Percentiles rank a stretch among this genome's conserved stretches.
Conservation (phyloP, 2,113 vertebrate species). For the Empidonax alnorum region DNA sequence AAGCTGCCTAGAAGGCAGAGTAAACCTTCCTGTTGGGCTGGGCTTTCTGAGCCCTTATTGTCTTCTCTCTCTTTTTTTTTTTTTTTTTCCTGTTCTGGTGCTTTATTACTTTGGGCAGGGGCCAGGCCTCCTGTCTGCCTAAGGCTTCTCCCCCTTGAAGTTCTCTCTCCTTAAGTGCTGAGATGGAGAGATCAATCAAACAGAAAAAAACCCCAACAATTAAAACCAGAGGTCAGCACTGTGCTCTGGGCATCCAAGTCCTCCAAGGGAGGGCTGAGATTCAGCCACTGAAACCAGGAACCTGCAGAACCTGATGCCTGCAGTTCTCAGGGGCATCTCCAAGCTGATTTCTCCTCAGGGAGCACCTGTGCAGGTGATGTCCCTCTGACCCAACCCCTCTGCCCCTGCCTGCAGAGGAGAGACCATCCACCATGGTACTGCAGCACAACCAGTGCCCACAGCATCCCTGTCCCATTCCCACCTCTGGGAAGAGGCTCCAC, state of each 20-base stretch:
- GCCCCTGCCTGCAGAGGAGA: background rate
- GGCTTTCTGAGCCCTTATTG: background rate
- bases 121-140: background rate
- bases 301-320: background rate
- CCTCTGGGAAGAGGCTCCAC: background rate
- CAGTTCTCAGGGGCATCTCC: background rate
- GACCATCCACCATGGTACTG: fast-evolving
- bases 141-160: background rate
- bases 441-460: background rate
- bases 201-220: background rate
- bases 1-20: background rate
- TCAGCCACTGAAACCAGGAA: background rate
- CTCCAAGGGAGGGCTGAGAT: background rate
- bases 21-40: background rate
- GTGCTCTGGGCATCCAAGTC: background rate
- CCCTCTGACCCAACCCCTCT: background rate
- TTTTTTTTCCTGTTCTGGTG: background rate
- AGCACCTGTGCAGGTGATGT: fast-evolving
- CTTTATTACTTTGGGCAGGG: background rate
- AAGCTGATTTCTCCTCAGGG: background rate
- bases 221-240: background rate
- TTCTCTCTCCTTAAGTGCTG: background rate
- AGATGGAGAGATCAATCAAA: background rate
- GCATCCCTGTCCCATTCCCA: background rate
- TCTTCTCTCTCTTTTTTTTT: background rate